phyloP scores from a whole-genome alignment of 2,113 vertebrate genomes.

The Pionites leucogaster region DNA sequence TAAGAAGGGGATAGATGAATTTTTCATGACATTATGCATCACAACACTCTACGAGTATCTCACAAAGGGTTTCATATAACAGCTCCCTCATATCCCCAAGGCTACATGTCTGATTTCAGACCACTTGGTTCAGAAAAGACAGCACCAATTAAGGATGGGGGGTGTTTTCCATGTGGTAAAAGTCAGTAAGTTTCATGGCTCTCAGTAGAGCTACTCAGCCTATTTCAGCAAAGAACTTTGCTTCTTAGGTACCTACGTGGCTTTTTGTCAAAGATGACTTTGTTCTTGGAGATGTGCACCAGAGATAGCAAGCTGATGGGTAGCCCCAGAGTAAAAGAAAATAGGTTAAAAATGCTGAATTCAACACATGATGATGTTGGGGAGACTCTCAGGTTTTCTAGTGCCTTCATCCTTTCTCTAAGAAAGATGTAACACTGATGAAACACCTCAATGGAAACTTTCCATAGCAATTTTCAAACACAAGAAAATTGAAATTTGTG shows the following conservation, averaged over 20 bases:
- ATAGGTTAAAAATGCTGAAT: background rate
- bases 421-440: background rate
- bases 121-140: background rate
- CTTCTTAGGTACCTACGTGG: background rate
- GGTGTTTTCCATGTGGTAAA: background rate
- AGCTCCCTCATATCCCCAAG: rapidly evolving
- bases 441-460: background rate
- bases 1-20: background rate
- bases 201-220: background rate
- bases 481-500: background rate
- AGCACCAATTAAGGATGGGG: background rate
- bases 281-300: background rate
- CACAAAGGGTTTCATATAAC: background rate
- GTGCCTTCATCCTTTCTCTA: background rate
- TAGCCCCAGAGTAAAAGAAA: background rate
- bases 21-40: background rate
- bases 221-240: background rate
- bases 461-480: background rate
- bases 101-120: background rate
- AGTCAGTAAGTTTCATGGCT: background rate
- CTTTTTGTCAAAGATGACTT: background rate
- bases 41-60: background rate
- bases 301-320: background rate
- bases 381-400: background rate
- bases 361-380: background rate